Evolutionary conservation across 1,140 invertebrate genomes (phyloP).

Genomic region (Portunus trituberculatus): DNA sequence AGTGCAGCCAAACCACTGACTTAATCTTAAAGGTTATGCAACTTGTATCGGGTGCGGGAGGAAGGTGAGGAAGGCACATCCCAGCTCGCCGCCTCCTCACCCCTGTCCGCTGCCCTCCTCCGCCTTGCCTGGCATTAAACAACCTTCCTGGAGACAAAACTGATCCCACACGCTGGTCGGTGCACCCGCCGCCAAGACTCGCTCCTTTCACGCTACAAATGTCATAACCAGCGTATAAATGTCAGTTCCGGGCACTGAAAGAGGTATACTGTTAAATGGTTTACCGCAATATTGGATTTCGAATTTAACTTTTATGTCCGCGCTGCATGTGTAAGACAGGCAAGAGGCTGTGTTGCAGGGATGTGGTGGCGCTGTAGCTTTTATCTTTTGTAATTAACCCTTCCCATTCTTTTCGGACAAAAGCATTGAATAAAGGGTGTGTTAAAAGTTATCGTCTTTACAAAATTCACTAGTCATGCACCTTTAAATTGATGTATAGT

Average conservation of each 20-base stretch:
- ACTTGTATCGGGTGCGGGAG: background rate
- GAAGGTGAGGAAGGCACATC: background rate
- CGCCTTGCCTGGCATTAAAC: background rate
- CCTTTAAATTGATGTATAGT: too few species aligned
- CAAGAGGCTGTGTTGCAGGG: background rate
- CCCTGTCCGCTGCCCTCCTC: too few species aligned
- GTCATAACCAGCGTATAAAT: constrained; percentile 33
- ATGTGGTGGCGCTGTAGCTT: background rate
- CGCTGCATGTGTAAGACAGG: background rate
- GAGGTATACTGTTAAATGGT: constrained; percentile 34
- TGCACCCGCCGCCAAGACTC: background rate
- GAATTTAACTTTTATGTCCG: constrained; percentile 5
- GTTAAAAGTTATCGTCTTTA: background rate
- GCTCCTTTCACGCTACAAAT: constrained; percentile 33
- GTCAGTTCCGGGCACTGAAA: background rate
- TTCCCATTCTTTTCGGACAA: background rate
- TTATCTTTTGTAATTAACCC: background rate
- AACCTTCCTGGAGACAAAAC: background rate
- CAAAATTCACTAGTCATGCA: background rate
- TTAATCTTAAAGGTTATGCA: background rate
- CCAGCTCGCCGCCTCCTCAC: too few species aligned
- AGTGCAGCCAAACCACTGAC: background rate
- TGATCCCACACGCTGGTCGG: background rate
- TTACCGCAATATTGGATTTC: constrained; percentile 31
- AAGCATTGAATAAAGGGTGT: background rate